These are phyloP conservation scores for Slavum lentiscoides DNA, from an alignment of 2,888 invertebrate genomes.

Conservation along the genomic window DNA sequence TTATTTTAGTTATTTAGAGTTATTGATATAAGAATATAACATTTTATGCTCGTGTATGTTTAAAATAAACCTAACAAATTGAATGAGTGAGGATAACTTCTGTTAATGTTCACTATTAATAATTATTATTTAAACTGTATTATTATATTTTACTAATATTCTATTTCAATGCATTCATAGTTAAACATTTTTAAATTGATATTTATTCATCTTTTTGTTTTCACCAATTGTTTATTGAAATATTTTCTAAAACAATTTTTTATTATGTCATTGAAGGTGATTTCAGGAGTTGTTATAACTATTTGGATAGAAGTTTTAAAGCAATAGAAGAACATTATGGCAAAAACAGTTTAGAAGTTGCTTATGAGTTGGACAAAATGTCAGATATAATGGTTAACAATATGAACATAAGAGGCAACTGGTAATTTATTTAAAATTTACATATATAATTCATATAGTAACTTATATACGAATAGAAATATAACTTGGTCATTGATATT, in stretches of 20 bases:
- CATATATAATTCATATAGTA: background rate
- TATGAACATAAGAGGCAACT: constrained; percentile 13
- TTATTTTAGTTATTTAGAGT: no score
- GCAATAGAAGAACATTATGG: constrained; percentile 68
- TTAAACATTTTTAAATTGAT: no score
- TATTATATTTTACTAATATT: background rate
- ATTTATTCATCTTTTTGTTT: no score
- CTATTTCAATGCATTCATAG: no score
- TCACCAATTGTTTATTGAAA: no score
- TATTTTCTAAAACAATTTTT: background rate
- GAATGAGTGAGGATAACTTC: background rate
- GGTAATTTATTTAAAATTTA: constrained; percentile 5
- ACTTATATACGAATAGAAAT: background rate
- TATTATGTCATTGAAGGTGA: constrained; percentile 59
- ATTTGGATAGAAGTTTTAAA: constrained; percentile 65
- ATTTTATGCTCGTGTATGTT: background rate
- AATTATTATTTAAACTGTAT: background rate
- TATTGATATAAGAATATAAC: background rate
- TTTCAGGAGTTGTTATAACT: constrained; percentile 60
- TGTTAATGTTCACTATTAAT: background rate
- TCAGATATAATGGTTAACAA: constrained; percentile 62
- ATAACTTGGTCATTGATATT: background rate
- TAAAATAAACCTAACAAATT: background rate
- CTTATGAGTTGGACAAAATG: constrained; percentile 69
- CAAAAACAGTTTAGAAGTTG: constrained; percentile 68